Conservation (phyloP, 2,888 invertebrate genomes). For the Yponomeuta plumbellus region DNA sequence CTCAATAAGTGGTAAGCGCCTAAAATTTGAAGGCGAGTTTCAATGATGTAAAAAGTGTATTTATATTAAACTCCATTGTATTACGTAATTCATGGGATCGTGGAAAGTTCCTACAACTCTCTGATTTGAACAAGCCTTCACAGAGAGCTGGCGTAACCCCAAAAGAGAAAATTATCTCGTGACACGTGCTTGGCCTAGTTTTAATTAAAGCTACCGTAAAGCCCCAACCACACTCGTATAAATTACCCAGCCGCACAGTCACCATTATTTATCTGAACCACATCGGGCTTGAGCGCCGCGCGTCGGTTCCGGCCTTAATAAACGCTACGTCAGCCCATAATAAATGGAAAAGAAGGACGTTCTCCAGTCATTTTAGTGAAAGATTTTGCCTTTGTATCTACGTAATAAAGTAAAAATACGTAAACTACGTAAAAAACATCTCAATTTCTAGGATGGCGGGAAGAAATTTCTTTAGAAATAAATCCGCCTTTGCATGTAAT, state of each 20-base stretch:
- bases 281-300: neutral
- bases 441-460: too few relatives aligned
- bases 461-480: too few relatives aligned
- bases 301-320: neutral
- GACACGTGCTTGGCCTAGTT: neutral
- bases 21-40: neutral
- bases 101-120: too few relatives aligned
- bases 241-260: neutral
- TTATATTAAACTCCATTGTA: too few relatives aligned
- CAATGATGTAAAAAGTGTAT: too few relatives aligned
- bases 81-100: too few relatives aligned
- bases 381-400: too few relatives aligned
- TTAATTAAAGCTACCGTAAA: neutral
- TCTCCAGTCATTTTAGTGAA: neutral
- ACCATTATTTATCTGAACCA: neutral
- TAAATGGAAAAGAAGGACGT: neutral
- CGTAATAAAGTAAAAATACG: too few relatives aligned
- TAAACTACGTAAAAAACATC: too few relatives aligned
- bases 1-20: neutral
- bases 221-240: neutral
- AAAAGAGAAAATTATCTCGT: neutral
- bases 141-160: neutral
- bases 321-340: neutral
- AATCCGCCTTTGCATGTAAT: too few relatives aligned
- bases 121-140: too few relatives aligned